phyloP scores from a whole-genome alignment of 2,797 vertebrate genomes.

The Argya squamiceps region DNA sequence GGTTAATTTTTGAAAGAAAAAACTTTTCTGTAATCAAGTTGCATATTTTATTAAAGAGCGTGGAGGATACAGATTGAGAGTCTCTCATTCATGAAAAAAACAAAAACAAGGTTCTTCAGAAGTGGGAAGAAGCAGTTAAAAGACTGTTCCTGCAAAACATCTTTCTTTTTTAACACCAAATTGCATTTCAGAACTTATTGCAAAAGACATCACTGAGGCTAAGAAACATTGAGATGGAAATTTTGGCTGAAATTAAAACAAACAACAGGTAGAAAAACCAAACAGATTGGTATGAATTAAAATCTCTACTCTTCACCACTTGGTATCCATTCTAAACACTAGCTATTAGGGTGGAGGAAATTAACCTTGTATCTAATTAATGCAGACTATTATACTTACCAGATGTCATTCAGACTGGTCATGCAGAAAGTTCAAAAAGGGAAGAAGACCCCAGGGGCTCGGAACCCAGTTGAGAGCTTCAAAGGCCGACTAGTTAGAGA shows the following conservation, averaged over 20 bases:
- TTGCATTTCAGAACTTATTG: not conserved
- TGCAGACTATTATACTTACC: not conserved
- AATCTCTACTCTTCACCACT: not conserved
- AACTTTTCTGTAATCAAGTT: not conserved
- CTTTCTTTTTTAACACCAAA: not conserved
- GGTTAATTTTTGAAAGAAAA: not conserved
- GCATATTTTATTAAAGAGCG: not conserved
- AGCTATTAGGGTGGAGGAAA: not conserved
- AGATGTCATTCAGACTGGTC: not conserved
- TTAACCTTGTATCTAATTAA: not conserved
- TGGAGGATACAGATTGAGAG: not conserved
- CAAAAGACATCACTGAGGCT: not conserved
- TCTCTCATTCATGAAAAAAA: not conserved
- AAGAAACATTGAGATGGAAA: not conserved
- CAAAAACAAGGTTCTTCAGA: not conserved
- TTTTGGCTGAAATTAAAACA: not conserved
- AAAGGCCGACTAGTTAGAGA: not conserved
- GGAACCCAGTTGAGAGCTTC: not conserved
- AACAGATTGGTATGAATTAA: not conserved
- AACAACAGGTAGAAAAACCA: not conserved
- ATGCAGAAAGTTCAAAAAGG: not conserved
- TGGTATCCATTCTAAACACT: not conserved
- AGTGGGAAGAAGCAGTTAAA: not conserved
- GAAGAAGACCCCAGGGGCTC: not conserved
- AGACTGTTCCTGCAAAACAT: not conserved